Conservation (phyloP, 1,140 invertebrate species). For the Physella acuta region DNA sequence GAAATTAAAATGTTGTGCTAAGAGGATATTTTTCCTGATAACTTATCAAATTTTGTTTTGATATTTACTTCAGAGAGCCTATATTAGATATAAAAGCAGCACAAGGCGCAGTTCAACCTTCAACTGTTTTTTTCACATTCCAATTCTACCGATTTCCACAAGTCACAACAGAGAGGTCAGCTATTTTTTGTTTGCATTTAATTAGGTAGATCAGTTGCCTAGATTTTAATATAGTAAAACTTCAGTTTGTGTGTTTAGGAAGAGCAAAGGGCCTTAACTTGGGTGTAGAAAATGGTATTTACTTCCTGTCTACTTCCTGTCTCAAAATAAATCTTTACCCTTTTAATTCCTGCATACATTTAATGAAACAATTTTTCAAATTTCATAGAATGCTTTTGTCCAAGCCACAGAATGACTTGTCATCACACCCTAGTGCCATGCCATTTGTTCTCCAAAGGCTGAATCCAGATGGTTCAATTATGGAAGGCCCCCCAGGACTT, state of each 20-base stretch:
- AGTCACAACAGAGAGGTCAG: constrained; percentile 59
- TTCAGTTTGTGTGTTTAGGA: no score
- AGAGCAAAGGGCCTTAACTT: no score
- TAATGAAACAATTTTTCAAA: no score
- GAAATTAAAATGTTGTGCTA: no score
- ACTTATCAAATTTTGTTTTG: neutral
- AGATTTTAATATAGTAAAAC: no score
- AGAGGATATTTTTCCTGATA: no score
- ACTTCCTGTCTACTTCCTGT: no score
- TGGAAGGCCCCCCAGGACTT: constrained; percentile 52
- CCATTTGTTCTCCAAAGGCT: constrained; percentile 54
- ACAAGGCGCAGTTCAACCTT: constrained; percentile 15
- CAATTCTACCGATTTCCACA: constrained; percentile 62
- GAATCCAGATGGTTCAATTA: constrained; percentile 45
- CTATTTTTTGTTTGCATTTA: neutral
- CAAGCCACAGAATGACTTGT: constrained; percentile 47
- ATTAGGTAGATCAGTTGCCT: neutral
- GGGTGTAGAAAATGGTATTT: no score
- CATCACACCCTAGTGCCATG: constrained; percentile 38
- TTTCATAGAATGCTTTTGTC: constrained; percentile 45
- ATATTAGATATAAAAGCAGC: neutral
- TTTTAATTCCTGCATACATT: no score
- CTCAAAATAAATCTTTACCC: no score
- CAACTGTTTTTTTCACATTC: constrained; percentile 61
- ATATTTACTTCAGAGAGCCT: constrained; percentile 7